Percentiles rank a stretch among this genome's conserved stretches.
Evolutionary conservation across 1,140 invertebrate genomes (phyloP).

Genomic region (Episyrphus balteatus): DNA sequence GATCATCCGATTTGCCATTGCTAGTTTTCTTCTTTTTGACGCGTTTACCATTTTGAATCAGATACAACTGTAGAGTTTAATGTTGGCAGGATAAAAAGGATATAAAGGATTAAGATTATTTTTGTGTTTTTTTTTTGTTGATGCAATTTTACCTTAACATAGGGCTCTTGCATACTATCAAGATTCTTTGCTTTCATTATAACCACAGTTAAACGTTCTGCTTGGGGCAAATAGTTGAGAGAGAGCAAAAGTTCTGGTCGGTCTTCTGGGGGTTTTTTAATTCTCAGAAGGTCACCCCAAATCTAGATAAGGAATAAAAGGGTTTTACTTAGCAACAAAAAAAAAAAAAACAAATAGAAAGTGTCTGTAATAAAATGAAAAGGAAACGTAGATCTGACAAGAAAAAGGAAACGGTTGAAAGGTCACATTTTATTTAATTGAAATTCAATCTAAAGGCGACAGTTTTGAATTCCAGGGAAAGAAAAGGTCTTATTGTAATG

Average conservation of each 20-base stretch:
- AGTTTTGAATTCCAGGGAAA: too few relatives aligned
- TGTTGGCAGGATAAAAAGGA: too few relatives aligned
- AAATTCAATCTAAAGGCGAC: too few relatives aligned
- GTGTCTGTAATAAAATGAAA: not conserved
- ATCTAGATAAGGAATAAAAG: slow-evolving; percentile 15
- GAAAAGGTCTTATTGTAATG: too few relatives aligned
- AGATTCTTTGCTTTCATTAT: slow-evolving; percentile 76
- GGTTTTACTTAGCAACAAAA: not conserved
- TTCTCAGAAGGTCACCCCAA: slow-evolving; percentile 65
- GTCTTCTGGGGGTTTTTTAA: slow-evolving; percentile 66
- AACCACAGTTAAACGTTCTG: slow-evolving; percentile 71
- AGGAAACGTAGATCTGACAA: too few relatives aligned
- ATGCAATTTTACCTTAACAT: slow-evolving; percentile 58
- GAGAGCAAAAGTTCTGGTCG: slow-evolving; percentile 70
- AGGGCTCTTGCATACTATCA: slow-evolving; percentile 57
- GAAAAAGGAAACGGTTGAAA: too few relatives aligned
- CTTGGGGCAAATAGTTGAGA: slow-evolving; percentile 74
- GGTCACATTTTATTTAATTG: too few relatives aligned
- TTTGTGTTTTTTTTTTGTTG: too few relatives aligned
- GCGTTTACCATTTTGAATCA: slow-evolving; percentile 71
- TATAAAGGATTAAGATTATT: not conserved
- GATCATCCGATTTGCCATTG: slow-evolving; percentile 73
- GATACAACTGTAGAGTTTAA: slow-evolving; percentile 45
- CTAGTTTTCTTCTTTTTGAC: slow-evolving; percentile 89
- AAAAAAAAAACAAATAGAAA: not conserved